Base-by-base conservation (phyloP, 2,113 vertebrate species). In the Hirundichthys speculiger region DNA sequence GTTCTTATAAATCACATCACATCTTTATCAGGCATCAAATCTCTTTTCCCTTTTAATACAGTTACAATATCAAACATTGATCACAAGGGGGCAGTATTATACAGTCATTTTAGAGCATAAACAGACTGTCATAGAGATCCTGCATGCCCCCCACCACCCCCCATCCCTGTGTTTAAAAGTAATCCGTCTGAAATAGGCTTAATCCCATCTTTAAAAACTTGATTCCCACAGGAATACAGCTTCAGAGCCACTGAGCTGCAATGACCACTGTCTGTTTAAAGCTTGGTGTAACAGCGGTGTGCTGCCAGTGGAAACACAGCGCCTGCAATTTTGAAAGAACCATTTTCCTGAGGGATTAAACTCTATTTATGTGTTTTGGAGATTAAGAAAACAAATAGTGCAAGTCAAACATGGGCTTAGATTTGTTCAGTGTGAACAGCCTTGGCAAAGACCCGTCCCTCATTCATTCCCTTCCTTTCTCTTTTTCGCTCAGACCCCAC, bases 51-150 rank as follows among this genome's bases (percentile, higher is more conserved):
- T 60, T 27, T 15, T 49, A 14, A 69, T 60, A 47, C 50, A 39
- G 21, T 24, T 9, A 13, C 13, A 13, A 25, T 43, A 47, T 78
- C 74, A 55, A 57, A 53, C 1, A 38, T 40, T 18, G 27, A 67
- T 79, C 89, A 87, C 86, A 73, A 83, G 87, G 82, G 81, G 86
- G 87, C 86, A 88, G 66, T 90, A 73, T 86, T 79, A 80, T 25
- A 86, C 77, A 88, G 68, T 73, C 2, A 40, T 84, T 70, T 78
- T 15, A 27, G 12, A 61, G 14, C 25, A 18, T 14, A 53, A 34
- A 52, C 52, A n/a, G 43, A 40, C 30, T 80, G 22, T 80, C 63
- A 58, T 27, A 20, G 30, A 20, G 20, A 58, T 54, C 46, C 58
- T 41, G 53, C 40, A 61, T 57, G 11, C 10, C 56, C 66, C 64